A percentile compares a stretch with the other conserved stretches of the same genome.
phyloP scores from a whole-genome alignment of 2,797 vertebrate species.

The Bucorvus abyssinicus region DNA sequence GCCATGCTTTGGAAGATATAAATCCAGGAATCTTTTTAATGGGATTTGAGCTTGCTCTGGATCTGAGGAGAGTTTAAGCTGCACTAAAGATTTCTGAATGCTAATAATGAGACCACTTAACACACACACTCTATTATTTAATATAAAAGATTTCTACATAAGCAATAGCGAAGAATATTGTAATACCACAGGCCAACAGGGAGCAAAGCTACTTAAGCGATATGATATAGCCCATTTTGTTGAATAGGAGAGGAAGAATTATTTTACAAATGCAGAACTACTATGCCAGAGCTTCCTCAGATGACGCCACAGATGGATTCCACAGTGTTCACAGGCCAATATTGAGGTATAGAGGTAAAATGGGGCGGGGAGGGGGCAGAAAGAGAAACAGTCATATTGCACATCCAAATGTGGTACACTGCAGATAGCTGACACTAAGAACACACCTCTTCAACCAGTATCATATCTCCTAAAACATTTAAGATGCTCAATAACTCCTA shows the following conservation, averaged over 20 bases:
- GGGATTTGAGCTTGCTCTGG: constrained; percentile 21
- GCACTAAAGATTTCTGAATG: neutral
- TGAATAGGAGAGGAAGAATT: neutral
- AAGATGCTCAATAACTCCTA: neutral
- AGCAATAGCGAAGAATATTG: neutral
- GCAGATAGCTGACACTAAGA: neutral
- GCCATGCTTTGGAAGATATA: neutral
- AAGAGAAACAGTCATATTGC: neutral
- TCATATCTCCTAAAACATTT: neutral
- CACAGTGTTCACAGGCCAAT: neutral
- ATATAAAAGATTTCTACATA: neutral
- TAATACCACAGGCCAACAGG: neutral
- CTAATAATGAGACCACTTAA: constrained; percentile 37
- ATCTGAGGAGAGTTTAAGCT: neutral
- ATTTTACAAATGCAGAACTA: neutral
- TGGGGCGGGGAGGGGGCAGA: neutral
- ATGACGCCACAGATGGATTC: neutral
- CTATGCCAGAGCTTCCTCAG: neutral
- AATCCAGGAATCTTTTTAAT: constrained; percentile 16
- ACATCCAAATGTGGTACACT: neutral
- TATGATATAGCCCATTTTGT: neutral
- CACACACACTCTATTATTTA: neutral
- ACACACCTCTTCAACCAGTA: neutral
- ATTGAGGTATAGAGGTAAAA: neutral
- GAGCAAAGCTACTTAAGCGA: neutral